These are phyloP conservation scores for Rhinogobio ventralis DNA, from an alignment of 2,797 vertebrate species.

Conservation along the genomic window DNA sequence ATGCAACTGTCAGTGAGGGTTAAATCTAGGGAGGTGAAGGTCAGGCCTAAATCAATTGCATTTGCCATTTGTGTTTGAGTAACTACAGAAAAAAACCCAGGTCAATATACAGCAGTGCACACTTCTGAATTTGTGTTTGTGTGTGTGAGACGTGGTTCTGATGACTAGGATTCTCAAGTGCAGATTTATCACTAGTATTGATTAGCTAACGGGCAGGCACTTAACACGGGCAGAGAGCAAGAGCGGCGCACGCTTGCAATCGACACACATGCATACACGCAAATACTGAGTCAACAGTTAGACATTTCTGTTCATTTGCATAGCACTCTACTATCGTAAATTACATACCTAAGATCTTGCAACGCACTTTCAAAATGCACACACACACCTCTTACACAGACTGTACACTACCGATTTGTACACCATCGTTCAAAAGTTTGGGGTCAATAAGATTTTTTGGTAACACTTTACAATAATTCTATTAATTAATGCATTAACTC, in stretches of 20 bases:
- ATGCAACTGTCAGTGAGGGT: constrained; percentile 47
- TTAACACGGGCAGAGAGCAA: constrained; percentile 61
- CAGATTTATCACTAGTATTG: constrained; percentile 81
- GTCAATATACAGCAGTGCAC: constrained; percentile 65
- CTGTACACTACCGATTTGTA: background rate
- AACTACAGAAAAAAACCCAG: constrained; percentile 53
- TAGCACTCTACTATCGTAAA: constrained; percentile 73
- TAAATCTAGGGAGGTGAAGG: constrained; percentile 54
- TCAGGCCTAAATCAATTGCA: constrained; percentile 55
- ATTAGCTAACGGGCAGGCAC: constrained; percentile 70
- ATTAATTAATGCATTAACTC: background rate
- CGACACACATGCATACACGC: constrained; percentile 45
- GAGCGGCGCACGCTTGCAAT: constrained; percentile 39
- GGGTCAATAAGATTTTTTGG: background rate
- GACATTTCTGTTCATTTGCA: constrained; percentile 79
- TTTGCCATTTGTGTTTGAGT: constrained; percentile 47
- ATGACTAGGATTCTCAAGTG: constrained; percentile 71
- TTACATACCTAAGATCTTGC: constrained; percentile 57
- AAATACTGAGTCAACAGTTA: constrained; percentile 59
- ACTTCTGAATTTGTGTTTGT: constrained; percentile 56
- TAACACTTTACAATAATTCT: background rate
- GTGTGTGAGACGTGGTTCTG: constrained; percentile 50
- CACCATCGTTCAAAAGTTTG: background rate
- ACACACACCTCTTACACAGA: constrained; percentile 27
- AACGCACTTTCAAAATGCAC: constrained; percentile 51